Conservation (phyloP, 37 sponge, comb jelly and placozoan genomes). For the Crambe crambe region DNA sequence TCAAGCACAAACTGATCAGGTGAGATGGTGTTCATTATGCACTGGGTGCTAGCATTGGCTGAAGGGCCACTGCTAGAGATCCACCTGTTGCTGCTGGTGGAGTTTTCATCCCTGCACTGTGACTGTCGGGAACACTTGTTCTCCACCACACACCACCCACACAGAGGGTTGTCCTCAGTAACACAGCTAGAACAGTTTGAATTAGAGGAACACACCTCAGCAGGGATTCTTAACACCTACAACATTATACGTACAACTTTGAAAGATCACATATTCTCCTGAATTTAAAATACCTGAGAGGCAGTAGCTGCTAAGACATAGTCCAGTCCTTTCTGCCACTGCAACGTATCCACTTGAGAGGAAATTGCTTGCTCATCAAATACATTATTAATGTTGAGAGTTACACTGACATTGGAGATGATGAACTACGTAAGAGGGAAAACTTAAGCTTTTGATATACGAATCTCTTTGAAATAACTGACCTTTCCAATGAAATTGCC, state of each 20-base stretch:
- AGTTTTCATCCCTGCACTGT: conserved; percentile 55
- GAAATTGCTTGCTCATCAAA: conserved; percentile 19
- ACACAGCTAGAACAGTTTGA: conserved; percentile 52
- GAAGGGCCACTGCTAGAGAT: conserved; percentile 11
- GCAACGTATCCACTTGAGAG: conserved; percentile 27
- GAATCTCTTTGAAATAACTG: background rate
- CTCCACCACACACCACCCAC: conserved; percentile 91
- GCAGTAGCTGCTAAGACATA: conserved; percentile 48
- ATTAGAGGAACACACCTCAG: conserved; percentile 57
- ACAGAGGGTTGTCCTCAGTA: conserved; percentile 61
- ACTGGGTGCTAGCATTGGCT: background rate
- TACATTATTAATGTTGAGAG: background rate
- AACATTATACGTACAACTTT: background rate
- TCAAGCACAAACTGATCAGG: conserved; percentile 31
- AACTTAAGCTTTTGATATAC: too few relatives aligned
- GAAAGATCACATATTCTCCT: background rate
- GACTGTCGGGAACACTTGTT: conserved; percentile 78
- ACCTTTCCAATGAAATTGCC: background rate
- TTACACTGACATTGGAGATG: background rate
- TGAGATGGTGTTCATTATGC: conserved; percentile 14
- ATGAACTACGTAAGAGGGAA: background rate
- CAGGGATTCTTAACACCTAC: conserved; percentile 44
- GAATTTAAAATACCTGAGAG: conserved; percentile 11
- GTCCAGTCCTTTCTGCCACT: conserved; percentile 43
- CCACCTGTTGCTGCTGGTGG: conserved; percentile 37